Evolutionary conservation across 2,113 vertebrate genomes (phyloP).

Genomic region (Pseudonaja textilis): DNA sequence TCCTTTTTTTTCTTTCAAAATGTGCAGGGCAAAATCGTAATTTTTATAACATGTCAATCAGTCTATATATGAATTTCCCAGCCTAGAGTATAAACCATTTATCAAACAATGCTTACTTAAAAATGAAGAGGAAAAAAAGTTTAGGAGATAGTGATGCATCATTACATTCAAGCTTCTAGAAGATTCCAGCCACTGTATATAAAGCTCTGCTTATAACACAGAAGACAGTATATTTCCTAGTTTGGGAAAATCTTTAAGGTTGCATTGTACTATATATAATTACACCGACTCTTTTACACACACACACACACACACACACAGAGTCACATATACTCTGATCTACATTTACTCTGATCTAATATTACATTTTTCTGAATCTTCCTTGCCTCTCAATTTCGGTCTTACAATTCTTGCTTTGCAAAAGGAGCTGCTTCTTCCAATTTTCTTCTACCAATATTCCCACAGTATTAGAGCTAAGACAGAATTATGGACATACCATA

Average conservation of each 20-base stretch:
- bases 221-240: not conserved
- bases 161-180: not conserved
- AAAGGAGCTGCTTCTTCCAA: not conserved
- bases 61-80: not conserved
- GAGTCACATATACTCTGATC: not conserved
- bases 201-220: not conserved
- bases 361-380: not conserved
- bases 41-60: not conserved
- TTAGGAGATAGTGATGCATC: not conserved
- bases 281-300: not conserved
- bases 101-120: not conserved
- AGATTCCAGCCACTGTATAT: not conserved
- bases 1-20: not conserved
- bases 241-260: not conserved
- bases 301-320: not conserved
- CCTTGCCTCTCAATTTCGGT: not conserved
- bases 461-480: not conserved
- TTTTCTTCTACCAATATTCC: not conserved
- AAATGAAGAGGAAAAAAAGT: not conserved
- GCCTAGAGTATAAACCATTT: not conserved
- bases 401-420: not conserved
- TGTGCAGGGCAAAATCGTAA: not conserved
- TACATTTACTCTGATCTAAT: not conserved
- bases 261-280: not conserved
- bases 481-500: not conserved